Base-by-base conservation (phyloP, 2,113 vertebrate genomes). In the Microtus montanus region DNA sequence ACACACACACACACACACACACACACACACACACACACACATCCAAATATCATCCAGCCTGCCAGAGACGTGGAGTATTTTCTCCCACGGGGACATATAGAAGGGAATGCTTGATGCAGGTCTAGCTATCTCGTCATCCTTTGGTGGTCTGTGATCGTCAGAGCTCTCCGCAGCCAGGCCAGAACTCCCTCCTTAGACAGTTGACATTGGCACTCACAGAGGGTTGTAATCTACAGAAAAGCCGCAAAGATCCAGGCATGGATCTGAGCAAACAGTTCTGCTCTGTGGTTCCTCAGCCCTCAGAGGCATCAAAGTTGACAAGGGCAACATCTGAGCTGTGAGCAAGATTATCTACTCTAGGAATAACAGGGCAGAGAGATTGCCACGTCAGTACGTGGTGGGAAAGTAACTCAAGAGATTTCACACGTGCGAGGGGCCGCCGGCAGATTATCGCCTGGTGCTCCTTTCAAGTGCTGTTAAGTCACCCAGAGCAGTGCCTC, bases 281-380 rank as follows among this genome's bases (percentile, higher is more conserved):
- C 13, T 0, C 13, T 0, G 68, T 0, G 33, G 19, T 20, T 41
- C 30, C 73, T 20, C 12, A 47, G 66, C 52, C 44, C 77, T 44
- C 0, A 0, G 11, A 28, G 87, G 73, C n/a, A 12, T 22, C 38
- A 0, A 3, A 30, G 49, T 24, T 20, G 24, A 1, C 0, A 33
- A 88, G 52, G 44, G 52, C 19, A 12, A 1, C 17, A 0, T 26
- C 54, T 0, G 0, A n/a, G 24, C 6, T 7, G 33, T 63, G 20
- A 5, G 11, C 2, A 9, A 52, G 30, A 3, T 44, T 0, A 1
- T 1, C 2, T 0, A 19, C n/a, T 64, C 90, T 93, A 90, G 90
- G n/a, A 87, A 93, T 26, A 77, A 68, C 78, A 9, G 30, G 41
- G 66, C 1, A 0, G 30, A 30, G 17, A 1, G 49, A 33, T 70